Evolutionary conservation across 2,888 invertebrate genomes (phyloP).

Genomic region (Erynnis tages): DNA sequence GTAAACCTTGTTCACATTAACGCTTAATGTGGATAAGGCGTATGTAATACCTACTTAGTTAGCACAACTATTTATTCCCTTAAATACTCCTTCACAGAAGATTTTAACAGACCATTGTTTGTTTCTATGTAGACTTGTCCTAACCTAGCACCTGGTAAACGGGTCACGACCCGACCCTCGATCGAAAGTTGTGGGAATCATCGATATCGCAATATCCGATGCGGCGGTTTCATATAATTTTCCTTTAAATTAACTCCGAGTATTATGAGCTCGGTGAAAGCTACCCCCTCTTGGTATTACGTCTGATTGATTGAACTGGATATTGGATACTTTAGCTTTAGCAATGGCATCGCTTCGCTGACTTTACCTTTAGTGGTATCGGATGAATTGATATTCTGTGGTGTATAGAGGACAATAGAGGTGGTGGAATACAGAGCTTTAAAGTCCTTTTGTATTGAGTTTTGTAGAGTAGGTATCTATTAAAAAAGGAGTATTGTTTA

Average conservation of each 20-base stretch:
- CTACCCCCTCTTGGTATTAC: slow-evolving; percentile 6
- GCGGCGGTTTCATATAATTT: slow-evolving; percentile 21
- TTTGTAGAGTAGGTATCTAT: too few species aligned
- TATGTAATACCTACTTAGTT: too few species aligned
- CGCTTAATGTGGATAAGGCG: too few species aligned
- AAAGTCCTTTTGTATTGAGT: too few species aligned
- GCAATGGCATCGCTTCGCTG: background rate
- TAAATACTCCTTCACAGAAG: too few species aligned
- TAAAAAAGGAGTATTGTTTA: too few species aligned
- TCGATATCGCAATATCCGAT: slow-evolving; percentile 19
- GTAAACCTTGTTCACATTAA: too few species aligned
- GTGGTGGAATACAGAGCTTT: too few species aligned
- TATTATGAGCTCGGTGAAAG: slow-evolving; percentile 14
- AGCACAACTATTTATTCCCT: too few species aligned
- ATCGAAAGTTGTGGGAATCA: slow-evolving; percentile 22
- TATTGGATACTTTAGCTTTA: slow-evolving; percentile 7
- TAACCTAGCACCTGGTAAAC: slow-evolving; percentile 19
- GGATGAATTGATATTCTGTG: background rate
- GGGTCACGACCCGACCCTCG: slow-evolving; percentile 20
- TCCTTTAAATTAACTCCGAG: slow-evolving; percentile 22
- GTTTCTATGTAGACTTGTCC: slow-evolving; percentile 10
- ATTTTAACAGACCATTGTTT: too few species aligned
- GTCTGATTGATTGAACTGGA: slow-evolving; percentile 17
- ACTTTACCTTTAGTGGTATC: background rate
- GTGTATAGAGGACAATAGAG: too few species aligned